phyloP scores from a whole-genome alignment of 2,797 vertebrate species.

The Chromis chromis region DNA sequence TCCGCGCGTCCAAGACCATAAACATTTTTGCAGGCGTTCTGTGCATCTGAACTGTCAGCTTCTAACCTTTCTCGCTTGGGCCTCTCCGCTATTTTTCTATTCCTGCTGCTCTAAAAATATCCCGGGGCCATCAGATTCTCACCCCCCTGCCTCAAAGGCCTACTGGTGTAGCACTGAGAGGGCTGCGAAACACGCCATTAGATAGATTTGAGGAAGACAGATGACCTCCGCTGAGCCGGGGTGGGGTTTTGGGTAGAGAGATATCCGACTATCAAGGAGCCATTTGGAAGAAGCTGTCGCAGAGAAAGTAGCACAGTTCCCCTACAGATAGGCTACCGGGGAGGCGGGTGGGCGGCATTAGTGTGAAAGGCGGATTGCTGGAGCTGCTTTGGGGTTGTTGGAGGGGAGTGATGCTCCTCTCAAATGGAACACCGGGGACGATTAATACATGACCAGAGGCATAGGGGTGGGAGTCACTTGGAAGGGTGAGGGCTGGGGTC shows the following conservation, averaged over 20 bases:
- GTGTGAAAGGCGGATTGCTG: conserved; percentile 31
- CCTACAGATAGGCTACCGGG: conserved; percentile 44
- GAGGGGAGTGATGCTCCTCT: conserved; percentile 37
- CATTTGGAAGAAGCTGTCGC: conserved; percentile 74
- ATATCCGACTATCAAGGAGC: conserved; percentile 71
- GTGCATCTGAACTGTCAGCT: conserved; percentile 69
- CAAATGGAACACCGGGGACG: conserved; percentile 50
- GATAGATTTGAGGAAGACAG: conserved; percentile 75
- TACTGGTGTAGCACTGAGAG: conserved; percentile 50
- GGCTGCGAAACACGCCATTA: conserved; percentile 64
- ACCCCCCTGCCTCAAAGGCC: conserved; percentile 41
- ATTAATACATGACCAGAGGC: conserved; percentile 67
- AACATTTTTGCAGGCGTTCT: conserved; percentile 75
- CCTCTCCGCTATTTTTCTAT: conserved; percentile 60
- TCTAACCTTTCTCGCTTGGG: conserved; percentile 37
- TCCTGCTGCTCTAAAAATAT: conserved; percentile 82
- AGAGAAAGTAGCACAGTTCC: conserved; percentile 45
- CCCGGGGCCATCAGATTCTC: conserved; percentile 66
- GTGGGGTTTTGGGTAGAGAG: conserved; percentile 51
- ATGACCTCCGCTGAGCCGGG: conserved; percentile 55
- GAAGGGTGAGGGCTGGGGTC: conserved; percentile 5
- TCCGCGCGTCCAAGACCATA: conserved; percentile 55
- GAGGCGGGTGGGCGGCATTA: conserved; percentile 37
- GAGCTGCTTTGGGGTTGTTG: conserved; percentile 21
- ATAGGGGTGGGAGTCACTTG: conserved; percentile 22